Evolutionary conservation across 2,888 invertebrate species (phyloP), one percentile per base, ranked within the genome.

Genomic region (Lasioglossum vierecki): DNA sequence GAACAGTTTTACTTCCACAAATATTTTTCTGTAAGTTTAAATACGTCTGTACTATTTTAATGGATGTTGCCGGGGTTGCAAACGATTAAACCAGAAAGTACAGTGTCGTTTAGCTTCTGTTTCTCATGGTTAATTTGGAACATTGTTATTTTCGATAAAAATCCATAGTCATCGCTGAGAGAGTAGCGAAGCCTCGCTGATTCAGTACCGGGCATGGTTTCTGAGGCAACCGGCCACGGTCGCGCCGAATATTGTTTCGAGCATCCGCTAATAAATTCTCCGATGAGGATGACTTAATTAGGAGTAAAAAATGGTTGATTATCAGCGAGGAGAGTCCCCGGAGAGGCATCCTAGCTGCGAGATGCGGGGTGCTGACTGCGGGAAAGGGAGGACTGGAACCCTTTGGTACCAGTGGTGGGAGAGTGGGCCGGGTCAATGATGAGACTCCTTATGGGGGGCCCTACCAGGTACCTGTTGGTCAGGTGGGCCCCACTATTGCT

Each of bases 381-480:
- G 88, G 41, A 87, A 91, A 91, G 89, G 88, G 89, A 90, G 86
- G 89, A 88, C 81, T 85, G 84, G 78, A 85, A 88, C 92, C 92
- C 89, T 92, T 91, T 91, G 81, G 79, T 81, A 77, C 30, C 53
- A 57, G 78, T 88, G 85, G 91, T 91, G 93, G 92, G 93, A 91
- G 91, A 91, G 87, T 91, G 91, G 91, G 93, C 92, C 76, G 92
- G 92, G 90, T 94, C 94, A 93, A 94, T 92, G 92, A 92, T 90
- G 92, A 88, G 91, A 89, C 85, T 91, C 92, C 90, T 91, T 91
- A 92, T 91, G 90, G 92, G 92, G 92, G 92, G 90, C 91, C 90
- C 91, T 90, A 85, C 91, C 88, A 90, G 90, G 91, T 93, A 92
- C 92, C 92, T 92, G 93, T 93, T 94, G 94, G 93, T 93, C 92